Evolutionary conservation across 2,888 invertebrate species (phyloP), one percentile per base, ranked within the genome.

Genomic region (Mimachlamys varia): DNA sequence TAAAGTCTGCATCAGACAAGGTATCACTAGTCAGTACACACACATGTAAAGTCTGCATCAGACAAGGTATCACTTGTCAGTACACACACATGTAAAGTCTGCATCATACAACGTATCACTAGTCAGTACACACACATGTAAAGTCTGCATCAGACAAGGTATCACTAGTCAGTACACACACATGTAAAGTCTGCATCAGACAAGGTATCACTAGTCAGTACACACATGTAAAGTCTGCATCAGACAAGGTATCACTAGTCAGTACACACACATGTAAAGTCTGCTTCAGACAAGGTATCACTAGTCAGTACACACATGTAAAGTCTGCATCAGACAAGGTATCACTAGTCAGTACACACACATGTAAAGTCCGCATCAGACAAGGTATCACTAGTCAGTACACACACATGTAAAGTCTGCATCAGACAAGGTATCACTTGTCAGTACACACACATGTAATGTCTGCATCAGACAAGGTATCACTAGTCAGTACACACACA

Each of bases 131-230:
- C n/a, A n/a, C n/a, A n/a, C n/a, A n/a, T n/a, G n/a, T n/a, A n/a
- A n/a, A n/a, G n/a, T n/a, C 53, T 89, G 88, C 44, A 49, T 89
- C 33, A 50, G 19, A 15, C 37, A 88, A 88, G 62, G 58, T 88
- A 58, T 2, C 12, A 5, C 5, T 5, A 33, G 4, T 22, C 44
- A 44, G 44, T 3, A 88, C 27, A n/a, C n/a, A n/a, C n/a, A n/a
- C n/a, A n/a, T n/a, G n/a, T n/a, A n/a, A n/a, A n/a, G n/a, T n/a
- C 53, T 89, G 88, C 44, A 49, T 89, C 33, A 50, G 19, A 15
- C 37, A 88, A 88, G 62, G 58, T 88, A 58, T 2, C 12, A 5
- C 5, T 5, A 33, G 4, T 22, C 44, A 44, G 44, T 3, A 88
- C 27, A n/a, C n/a, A n/a, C n/a, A n/a, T n/a, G n/a, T n/a, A n/a